Conservation (phyloP, 2,113 vertebrate species). For the Amblyopsis rosae region DNA sequence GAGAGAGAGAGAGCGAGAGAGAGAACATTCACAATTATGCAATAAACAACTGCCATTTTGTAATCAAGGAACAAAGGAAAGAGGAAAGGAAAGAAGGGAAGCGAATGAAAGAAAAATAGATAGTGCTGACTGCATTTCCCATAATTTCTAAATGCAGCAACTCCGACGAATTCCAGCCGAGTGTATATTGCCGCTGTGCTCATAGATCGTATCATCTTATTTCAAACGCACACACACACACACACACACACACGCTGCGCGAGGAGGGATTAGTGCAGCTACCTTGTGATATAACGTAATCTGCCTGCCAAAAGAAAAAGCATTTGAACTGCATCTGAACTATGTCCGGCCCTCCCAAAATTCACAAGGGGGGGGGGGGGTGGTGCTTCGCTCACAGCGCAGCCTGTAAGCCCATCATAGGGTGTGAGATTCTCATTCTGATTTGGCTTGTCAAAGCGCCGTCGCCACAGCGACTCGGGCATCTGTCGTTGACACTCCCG, state of each 20-base stretch:
- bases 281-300: slow-evolving; percentile 70
- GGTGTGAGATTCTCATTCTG: slow-evolving; percentile 21
- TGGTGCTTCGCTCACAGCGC: slow-evolving; percentile 47
- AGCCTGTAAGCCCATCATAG: slow-evolving; percentile 46
- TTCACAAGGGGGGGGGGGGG: slow-evolving; percentile 25
- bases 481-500: too few species aligned
- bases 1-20: not conserved
- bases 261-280: slow-evolving; percentile 50
- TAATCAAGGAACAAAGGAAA: not conserved
- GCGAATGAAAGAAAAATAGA: not conserved
- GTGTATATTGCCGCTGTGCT: slow-evolving; percentile 35
- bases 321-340: slow-evolving; percentile 58
- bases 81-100: not conserved
- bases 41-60: too few species aligned
- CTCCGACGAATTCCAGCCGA: slow-evolving; percentile 20
- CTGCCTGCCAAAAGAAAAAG: slow-evolving; percentile 68
- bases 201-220: slow-evolving; percentile 44
- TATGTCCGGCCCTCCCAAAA: not conserved
- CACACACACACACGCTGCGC: slow-evolving; percentile 5
- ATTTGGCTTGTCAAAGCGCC: slow-evolving; percentile 36
- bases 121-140: slow-evolving; percentile 37
- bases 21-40: not conserved
- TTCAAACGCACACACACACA: slow-evolving; percentile 12
- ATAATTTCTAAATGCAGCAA: slow-evolving; percentile 39
- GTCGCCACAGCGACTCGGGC: too few species aligned